Evolutionary conservation across 2,888 invertebrate species (phyloP), one percentile per base, ranked within the genome.

Genomic region (Meliscaeva auricollis): DNA sequence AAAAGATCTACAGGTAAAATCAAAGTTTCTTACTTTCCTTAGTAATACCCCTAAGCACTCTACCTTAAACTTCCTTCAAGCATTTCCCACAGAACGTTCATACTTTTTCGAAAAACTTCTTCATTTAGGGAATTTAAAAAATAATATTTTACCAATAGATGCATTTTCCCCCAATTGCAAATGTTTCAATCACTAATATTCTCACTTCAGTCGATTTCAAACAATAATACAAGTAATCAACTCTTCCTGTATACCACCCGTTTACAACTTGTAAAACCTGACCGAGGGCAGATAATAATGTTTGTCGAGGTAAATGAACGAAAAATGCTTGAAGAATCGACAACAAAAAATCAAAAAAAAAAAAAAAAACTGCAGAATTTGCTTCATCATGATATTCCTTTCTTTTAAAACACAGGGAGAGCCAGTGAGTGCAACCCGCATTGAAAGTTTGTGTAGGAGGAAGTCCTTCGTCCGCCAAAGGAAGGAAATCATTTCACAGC

Each of bases 401-500:
- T 46, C 30, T 35, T n/a, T n/a, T 38, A 82, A 72, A 58, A 68
- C 72, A 72, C 22, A 66, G 32, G 11, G 35, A 11, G 6, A 6
- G 4, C 13, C 17, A 50, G 7, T n/a, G n/a, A 20, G 20, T 38
- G 58, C 58, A 58, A 58, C n/a, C 4, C n/a, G n/a, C 20, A 17
- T 13, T 11, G 15, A 41, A 22, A 62, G 38, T 64, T 35, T 41
- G n/a, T 66, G 30, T 66, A 66, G 50, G 50, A 66, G 20, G 48
- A 68, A 41, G 60, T 62, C 44, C 60, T 69, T 77, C 78, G 69
- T 56, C 50, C 70, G 35, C 30, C 38, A 46, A 68, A 73, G 85
- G 85, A 85, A 85, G 85, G 85, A 85, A 85, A 81, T 85, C 76
- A 81, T 85, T 85, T 85, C 69, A 81, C 80, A 85, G 85, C 81